phyloP scores from a whole-genome alignment of 1,140 invertebrate species.

The Ostrea denselamellosa region DNA sequence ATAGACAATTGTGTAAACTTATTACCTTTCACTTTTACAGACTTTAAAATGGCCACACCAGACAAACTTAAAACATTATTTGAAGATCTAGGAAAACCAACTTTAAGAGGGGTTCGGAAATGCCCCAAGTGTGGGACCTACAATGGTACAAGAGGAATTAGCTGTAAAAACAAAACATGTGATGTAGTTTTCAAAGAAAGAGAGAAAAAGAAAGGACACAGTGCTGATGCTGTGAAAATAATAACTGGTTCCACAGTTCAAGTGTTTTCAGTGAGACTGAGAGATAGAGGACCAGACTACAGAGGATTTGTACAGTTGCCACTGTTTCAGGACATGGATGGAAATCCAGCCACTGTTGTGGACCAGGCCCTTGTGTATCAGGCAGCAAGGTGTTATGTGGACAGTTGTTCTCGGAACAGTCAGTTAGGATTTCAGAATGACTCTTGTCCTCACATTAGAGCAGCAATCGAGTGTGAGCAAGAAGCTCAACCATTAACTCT shows the following conservation, averaged over 20 bases:
- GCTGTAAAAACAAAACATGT: slow-evolving; percentile 89
- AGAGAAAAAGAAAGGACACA: slow-evolving; percentile 83
- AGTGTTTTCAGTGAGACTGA: slow-evolving; percentile 86
- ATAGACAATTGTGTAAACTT: not conserved
- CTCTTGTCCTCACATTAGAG: slow-evolving; percentile 85
- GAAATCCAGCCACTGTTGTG: slow-evolving; percentile 79
- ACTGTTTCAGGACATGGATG: slow-evolving; percentile 78
- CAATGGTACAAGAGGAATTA: slow-evolving; percentile 87
- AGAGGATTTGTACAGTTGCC: slow-evolving; percentile 88
- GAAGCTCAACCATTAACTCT: slow-evolving; percentile 84
- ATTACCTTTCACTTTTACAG: not conserved
- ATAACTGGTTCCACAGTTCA: slow-evolving; percentile 83
- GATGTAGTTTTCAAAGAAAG: slow-evolving; percentile 86
- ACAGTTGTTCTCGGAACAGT: slow-evolving; percentile 80
- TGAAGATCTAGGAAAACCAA: slow-evolving; percentile 85
- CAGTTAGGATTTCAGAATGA: slow-evolving; percentile 64
- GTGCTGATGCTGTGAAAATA: slow-evolving; percentile 85
- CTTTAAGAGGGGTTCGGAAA: slow-evolving; percentile 85
- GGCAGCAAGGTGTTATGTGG: slow-evolving; percentile 85
- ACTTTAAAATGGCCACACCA: slow-evolving; percentile 56
- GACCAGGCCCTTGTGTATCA: slow-evolving; percentile 78
- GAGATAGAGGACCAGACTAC: slow-evolving; percentile 86
- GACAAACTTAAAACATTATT: slow-evolving; percentile 79
- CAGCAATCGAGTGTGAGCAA: slow-evolving; percentile 84
- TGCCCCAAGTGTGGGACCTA: slow-evolving; percentile 89